phyloP scores from a whole-genome alignment of 2,888 invertebrate genomes.

The Dryococelus australis region DNA sequence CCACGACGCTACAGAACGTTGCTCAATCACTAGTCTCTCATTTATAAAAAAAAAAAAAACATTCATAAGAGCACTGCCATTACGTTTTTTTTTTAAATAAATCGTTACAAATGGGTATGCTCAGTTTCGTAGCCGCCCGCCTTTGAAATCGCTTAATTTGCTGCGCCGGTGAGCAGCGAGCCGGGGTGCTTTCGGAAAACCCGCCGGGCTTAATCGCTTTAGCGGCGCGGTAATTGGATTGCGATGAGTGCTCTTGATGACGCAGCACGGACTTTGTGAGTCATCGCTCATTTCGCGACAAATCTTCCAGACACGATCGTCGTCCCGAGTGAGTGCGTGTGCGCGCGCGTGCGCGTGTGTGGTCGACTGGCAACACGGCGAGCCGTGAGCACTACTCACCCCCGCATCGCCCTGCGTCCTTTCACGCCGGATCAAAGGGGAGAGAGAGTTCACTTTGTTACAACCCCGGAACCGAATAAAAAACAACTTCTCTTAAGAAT shows the following conservation, averaged over 20 bases:
- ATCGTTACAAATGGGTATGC: neutral
- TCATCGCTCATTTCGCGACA: slow-evolving; percentile 11
- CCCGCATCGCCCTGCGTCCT: neutral
- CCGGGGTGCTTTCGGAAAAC: neutral
- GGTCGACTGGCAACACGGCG: neutral
- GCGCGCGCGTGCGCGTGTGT: neutral
- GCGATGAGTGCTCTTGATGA: neutral
- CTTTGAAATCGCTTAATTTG: slow-evolving; percentile 16
- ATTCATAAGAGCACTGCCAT: neutral
- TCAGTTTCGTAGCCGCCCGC: neutral
- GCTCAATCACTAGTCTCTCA: neutral
- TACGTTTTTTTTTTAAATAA: neutral
- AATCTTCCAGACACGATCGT: neutral
- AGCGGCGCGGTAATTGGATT: neutral
- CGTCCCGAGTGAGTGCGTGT: neutral
- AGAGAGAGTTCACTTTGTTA: too few relatives aligned
- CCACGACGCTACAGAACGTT: neutral
- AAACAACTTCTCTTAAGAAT: too few relatives aligned
- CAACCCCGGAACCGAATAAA: too few relatives aligned
- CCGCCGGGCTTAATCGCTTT: neutral
- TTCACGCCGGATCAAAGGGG: neutral
- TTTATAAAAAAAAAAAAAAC: neutral
- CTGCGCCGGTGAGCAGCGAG: neutral
- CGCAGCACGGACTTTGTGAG: neutral
- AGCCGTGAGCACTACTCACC: neutral